phyloP scores from a whole-genome alignment of 2,797 vertebrate species.

The Spheniscus humboldti region DNA sequence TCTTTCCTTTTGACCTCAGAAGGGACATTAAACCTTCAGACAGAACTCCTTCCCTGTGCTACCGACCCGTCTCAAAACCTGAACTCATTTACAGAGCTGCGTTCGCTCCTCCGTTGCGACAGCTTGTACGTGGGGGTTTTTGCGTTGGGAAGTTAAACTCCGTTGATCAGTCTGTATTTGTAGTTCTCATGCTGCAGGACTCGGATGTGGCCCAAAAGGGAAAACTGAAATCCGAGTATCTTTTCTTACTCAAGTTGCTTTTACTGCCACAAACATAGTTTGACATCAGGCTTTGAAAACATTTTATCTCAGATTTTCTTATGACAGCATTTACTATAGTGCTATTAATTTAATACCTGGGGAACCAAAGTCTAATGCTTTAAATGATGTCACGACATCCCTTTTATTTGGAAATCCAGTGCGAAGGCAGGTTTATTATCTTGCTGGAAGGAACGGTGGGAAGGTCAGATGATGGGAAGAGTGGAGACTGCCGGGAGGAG shows the following conservation, averaged over 20 bases:
- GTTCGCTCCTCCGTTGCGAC: not conserved
- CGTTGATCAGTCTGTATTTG: rapidly evolving
- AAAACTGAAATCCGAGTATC: not conserved
- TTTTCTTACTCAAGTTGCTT: not conserved
- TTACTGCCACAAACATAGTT: not conserved
- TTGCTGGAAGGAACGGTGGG: not conserved
- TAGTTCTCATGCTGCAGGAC: not conserved
- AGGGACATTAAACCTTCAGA: not conserved
- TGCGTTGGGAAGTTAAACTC: rapidly evolving
- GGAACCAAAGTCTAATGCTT: not conserved
- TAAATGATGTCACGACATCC: rapidly evolving
- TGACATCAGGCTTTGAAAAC: not conserved
- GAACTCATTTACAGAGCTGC: rapidly evolving
- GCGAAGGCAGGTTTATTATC: not conserved
- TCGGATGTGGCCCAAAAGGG: not conserved
- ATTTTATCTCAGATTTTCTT: not conserved
- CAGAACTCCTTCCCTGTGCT: not conserved
- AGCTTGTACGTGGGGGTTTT: rapidly evolving
- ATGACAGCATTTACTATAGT: not conserved
- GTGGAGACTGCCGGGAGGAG: not conserved
- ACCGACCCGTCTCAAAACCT: not conserved
- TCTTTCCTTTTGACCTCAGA: not conserved
- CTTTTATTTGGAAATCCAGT: rapidly evolving
- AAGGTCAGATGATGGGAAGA: not conserved
- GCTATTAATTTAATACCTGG: not conserved